Evolutionary conservation across 2,113 vertebrate genomes (phyloP).

Genomic region (Austrofundulus limnaeus): DNA sequence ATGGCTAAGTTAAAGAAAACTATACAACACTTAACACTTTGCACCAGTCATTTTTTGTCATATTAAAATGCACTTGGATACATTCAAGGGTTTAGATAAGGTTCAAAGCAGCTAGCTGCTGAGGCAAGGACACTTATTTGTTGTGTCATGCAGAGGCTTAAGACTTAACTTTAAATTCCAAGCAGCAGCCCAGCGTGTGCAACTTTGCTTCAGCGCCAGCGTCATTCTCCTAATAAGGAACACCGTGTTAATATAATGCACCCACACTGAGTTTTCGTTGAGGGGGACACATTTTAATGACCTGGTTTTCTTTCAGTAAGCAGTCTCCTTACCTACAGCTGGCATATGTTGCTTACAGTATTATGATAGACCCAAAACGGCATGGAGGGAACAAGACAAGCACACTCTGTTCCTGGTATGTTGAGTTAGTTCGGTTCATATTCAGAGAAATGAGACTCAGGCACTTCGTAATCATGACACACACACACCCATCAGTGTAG

Average conservation of each 20-base stretch:
- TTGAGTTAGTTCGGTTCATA: conserved; percentile 9
- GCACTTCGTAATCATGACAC: conserved; percentile 26
- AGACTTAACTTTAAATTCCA: conserved; percentile 53
- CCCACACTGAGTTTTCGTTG: conserved; percentile 41
- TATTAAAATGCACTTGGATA: conserved; percentile 33
- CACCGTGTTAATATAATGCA: conserved; percentile 42
- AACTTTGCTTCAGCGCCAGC: conserved; percentile 24
- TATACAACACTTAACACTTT: conserved; percentile 30
- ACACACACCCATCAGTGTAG: conserved; percentile 9
- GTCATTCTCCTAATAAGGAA: conserved; percentile 50
- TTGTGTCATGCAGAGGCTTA: conserved; percentile 59
- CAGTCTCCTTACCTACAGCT: conserved; percentile 29
- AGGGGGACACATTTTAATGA: conserved; percentile 57
- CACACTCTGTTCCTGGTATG: conserved; percentile 4
- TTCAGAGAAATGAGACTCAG: conserved; percentile 30
- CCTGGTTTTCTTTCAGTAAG: conserved; percentile 36
- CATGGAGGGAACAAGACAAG: background rate
- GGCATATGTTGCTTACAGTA: conserved; percentile 8
- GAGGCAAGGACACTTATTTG: conserved; percentile 39
- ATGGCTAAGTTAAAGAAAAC: conserved; percentile 17
- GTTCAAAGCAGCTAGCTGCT: conserved; percentile 44
- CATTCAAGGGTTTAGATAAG: conserved; percentile 48
- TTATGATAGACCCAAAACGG: conserved; percentile 15
- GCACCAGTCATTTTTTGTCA: conserved; percentile 15
- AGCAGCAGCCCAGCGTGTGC: conserved; percentile 33